A percentile compares a stretch with the other conserved stretches of the same genome.
Evolutionary conservation across 2,888 invertebrate species (phyloP).

Genomic region (Noctua janthina): DNA sequence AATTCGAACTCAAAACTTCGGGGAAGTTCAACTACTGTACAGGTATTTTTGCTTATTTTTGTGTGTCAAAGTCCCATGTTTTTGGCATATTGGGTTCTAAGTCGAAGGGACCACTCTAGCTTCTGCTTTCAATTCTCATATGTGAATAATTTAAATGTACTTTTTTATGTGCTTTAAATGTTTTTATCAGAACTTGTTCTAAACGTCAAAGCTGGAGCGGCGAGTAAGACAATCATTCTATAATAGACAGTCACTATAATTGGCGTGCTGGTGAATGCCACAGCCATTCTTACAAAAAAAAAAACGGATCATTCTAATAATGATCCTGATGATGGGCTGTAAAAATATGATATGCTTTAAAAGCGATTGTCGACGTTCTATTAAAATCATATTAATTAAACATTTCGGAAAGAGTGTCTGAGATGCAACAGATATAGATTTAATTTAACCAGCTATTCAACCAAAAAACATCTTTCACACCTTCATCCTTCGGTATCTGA

Average conservation of each 20-base stretch:
- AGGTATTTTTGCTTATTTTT: slow-evolving; percentile 73
- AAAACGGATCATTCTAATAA: no score
- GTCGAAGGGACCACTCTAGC: no score
- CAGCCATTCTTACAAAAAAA: neutral
- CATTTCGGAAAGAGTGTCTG: neutral
- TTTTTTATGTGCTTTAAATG: slow-evolving; percentile 14
- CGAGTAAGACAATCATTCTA: neutral
- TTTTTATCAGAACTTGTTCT: neutral
- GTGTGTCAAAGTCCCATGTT: neutral
- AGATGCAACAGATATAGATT: neutral
- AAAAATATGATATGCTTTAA: neutral
- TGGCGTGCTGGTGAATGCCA: neutral
- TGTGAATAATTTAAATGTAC: neutral
- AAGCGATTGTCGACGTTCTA: neutral
- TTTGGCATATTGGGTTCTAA: neutral
- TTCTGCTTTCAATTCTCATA: neutral
- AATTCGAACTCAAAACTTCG: slow-evolving; percentile 85
- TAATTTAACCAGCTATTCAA: neutral
- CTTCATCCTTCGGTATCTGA: neutral
- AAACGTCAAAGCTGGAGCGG: neutral
- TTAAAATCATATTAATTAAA: neutral
- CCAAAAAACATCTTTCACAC: neutral
- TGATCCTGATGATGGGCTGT: neutral
- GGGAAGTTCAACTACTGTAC: slow-evolving; percentile 88
- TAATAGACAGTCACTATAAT: neutral